Conservation (phyloP, 2,113 vertebrate species). For the Montifringilla adamsi region DNA sequence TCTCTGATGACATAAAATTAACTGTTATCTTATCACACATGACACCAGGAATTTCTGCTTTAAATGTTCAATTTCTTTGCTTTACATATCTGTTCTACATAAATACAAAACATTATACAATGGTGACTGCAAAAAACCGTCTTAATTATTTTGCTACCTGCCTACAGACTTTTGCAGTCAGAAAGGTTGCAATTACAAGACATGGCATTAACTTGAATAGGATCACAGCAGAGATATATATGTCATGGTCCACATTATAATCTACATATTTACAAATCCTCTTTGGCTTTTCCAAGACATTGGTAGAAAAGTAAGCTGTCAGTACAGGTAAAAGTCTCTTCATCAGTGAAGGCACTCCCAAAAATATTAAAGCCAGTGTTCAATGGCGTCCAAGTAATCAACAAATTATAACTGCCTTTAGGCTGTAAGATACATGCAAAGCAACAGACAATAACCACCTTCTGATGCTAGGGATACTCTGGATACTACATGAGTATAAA, state of each 20-base stretch:
- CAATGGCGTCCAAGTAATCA: background rate
- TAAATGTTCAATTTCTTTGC: background rate
- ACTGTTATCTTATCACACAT: background rate
- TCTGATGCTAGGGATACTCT: background rate
- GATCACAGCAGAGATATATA: background rate
- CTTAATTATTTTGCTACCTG: background rate
- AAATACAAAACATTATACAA: too few species aligned
- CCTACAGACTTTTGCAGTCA: background rate
- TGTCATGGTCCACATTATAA: background rate
- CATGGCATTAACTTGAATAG: background rate
- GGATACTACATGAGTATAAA: background rate
- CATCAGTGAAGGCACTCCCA: background rate
- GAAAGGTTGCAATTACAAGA: background rate
- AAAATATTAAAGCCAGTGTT: background rate
- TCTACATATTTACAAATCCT: background rate
- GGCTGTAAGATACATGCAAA: background rate
- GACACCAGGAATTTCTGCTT: background rate
- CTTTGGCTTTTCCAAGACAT: background rate
- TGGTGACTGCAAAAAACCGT: background rate
- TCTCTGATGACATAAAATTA: background rate
- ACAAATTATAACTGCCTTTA: background rate
- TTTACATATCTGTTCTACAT: background rate
- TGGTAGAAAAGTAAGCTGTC: background rate
- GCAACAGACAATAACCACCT: background rate
- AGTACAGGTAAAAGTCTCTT: background rate